These are phyloP conservation scores for Cistogaster globosa DNA, from an alignment of 2,888 invertebrate genomes.

Conservation along the genomic window DNA sequence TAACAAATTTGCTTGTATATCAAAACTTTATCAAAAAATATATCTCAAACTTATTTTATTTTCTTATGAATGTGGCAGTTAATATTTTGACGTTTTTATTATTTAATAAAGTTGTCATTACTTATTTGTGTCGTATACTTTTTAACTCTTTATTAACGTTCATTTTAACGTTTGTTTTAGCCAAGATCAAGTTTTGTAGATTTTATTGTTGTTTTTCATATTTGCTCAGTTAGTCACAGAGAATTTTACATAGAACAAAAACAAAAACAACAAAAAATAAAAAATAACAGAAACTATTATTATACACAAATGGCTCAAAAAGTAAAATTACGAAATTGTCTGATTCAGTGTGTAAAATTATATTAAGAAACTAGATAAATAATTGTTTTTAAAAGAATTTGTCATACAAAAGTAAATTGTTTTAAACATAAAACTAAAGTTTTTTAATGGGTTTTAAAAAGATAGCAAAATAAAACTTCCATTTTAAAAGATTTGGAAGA, in stretches of 20 bases:
- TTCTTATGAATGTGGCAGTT: too few relatives aligned
- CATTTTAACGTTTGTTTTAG: slow-evolving; percentile 17
- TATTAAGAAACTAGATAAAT: neutral
- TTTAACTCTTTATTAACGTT: slow-evolving; percentile 1
- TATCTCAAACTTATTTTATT: too few relatives aligned
- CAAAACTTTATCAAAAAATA: too few relatives aligned
- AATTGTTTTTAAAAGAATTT: slow-evolving; percentile 26
- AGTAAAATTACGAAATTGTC: too few relatives aligned
- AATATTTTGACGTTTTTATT: neutral
- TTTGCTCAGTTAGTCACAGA: slow-evolving; percentile 54
- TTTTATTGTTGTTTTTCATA: slow-evolving; percentile 39
- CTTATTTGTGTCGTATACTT: slow-evolving; percentile 34
- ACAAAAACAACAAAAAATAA: too few relatives aligned
- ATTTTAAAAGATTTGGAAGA: slow-evolving; percentile 36
- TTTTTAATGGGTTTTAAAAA: slow-evolving; percentile 11
- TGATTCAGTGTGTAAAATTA: too few relatives aligned
- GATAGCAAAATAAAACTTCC: slow-evolving; percentile 11
- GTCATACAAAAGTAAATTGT: slow-evolving; percentile 1
- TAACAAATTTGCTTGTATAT: too few relatives aligned
- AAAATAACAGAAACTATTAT: neutral
- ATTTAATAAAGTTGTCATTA: slow-evolving; percentile 27
- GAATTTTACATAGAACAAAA: neutral
- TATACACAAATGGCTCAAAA: too few relatives aligned
- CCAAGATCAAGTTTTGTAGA: slow-evolving; percentile 63
- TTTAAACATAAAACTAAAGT: neutral